phyloP scores from a whole-genome alignment of 2,797 vertebrate species.

The Atherinosoma microstoma region DNA sequence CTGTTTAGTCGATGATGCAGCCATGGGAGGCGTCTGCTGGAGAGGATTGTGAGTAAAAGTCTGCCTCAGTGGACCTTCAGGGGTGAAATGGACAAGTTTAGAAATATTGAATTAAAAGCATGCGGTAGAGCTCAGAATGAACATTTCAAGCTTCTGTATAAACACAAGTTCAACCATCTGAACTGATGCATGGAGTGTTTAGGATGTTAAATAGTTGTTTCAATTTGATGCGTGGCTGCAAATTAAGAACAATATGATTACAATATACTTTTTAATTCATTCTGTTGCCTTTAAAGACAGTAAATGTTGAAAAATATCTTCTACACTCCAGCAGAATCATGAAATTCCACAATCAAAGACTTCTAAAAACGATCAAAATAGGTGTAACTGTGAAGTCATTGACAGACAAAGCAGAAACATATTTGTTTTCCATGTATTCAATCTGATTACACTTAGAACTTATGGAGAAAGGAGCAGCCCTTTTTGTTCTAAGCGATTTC shows the following conservation, averaged over 20 bases:
- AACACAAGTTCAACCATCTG: background rate
- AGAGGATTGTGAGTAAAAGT: constrained; percentile 90
- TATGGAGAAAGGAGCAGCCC: background rate
- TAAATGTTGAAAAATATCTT: no score
- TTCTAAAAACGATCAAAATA: background rate
- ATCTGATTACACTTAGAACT: background rate
- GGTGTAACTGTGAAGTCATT: background rate
- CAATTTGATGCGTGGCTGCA: background rate
- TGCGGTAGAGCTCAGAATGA: background rate
- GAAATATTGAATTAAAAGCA: background rate
- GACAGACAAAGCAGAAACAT: no score
- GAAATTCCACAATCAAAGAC: no score
- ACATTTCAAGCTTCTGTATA: background rate
- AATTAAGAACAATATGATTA: background rate
- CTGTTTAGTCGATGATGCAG: constrained; percentile 54
- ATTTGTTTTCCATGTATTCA: no score
- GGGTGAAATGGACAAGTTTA: constrained; percentile 13
- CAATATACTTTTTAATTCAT: background rate
- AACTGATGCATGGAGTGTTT: no score
- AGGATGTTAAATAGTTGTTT: no score
- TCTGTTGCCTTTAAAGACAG: background rate
- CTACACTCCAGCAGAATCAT: no score
- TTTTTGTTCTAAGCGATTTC: background rate
- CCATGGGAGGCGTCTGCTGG: constrained; percentile 68
- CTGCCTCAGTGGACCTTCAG: constrained; percentile 88